Evolutionary conservation across 2,797 vertebrate genomes (phyloP).

Genomic region (Malacoctenus gilli): DNA sequence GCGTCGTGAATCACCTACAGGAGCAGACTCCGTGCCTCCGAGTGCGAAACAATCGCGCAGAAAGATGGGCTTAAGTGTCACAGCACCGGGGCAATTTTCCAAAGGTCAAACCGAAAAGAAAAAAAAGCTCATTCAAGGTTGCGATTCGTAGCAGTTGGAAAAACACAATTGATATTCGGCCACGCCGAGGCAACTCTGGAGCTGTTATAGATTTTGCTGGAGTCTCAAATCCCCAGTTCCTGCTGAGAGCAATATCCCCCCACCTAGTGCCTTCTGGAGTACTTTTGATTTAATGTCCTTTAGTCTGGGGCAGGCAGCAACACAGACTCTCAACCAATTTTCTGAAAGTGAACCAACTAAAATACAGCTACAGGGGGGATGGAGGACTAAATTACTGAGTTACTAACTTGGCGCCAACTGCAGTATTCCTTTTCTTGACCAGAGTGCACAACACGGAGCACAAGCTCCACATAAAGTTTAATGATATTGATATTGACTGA

Average conservation of each 20-base stretch:
- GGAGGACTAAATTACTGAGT: conserved; percentile 7
- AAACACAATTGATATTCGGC: conserved; percentile 47
- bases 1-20: too few relatives aligned
- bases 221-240: conserved; percentile 44
- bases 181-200: conserved; percentile 31
- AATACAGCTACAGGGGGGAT: not conserved
- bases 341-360: conserved; percentile 14
- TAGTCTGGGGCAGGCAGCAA: conserved; percentile 21
- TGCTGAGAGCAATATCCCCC: conserved; percentile 35
- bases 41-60: not conserved
- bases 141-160: conserved; percentile 18
- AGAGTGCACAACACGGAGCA: not conserved
- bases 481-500: not conserved
- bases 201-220: conserved; percentile 47
- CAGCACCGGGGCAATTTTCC: not conserved
- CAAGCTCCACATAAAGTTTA: not conserved
- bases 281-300: conserved; percentile 43
- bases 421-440: conserved; percentile 5
- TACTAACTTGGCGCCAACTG: not conserved
- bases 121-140: conserved; percentile 20
- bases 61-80: conserved; percentile 12
- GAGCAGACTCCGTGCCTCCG: too few relatives aligned
- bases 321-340: conserved; percentile 24
- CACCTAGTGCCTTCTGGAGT: conserved; percentile 23
- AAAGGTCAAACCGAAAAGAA: conserved; percentile 35